These are phyloP conservation scores for Chauna torquata DNA, from an alignment of 2,113 vertebrate genomes.

Conservation along the genomic window DNA sequence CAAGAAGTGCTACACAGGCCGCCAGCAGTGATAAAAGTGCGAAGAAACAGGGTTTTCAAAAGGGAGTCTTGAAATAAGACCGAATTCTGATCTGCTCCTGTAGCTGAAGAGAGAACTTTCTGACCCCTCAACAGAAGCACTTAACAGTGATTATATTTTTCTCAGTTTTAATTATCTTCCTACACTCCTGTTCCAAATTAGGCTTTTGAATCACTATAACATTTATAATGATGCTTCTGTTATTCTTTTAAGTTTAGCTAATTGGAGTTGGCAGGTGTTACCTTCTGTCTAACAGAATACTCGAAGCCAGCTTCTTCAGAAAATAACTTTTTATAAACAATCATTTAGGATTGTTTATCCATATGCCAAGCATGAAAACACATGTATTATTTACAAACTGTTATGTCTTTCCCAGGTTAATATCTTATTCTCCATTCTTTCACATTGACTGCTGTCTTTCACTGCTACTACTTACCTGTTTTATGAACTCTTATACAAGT, in stretches of 20 bases:
- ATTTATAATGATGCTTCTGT: background rate
- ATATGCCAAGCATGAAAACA: background rate
- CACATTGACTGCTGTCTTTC: no score
- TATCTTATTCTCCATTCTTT: background rate
- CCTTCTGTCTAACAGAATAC: background rate
- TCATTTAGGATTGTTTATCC: background rate
- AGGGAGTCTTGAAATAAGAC: background rate
- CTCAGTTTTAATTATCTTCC: background rate
- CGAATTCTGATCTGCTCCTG: background rate
- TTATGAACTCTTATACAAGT: background rate
- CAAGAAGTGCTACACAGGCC: background rate
- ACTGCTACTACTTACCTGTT: background rate
- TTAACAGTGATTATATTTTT: background rate
- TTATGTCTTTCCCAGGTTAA: background rate
- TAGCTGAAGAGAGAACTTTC: background rate
- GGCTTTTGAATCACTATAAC: background rate
- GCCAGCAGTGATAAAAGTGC: background rate
- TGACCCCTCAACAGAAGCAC: background rate
- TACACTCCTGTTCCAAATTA: background rate
- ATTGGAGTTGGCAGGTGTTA: background rate
- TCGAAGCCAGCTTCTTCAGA: background rate
- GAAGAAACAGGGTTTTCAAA: background rate
- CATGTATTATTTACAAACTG: background rate
- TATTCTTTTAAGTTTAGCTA: background rate
- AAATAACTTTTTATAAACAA: background rate